These are phyloP conservation scores for Puffinus mauretanicus DNA, from an alignment of 2,113 vertebrate genomes.

Conservation along the genomic window DNA sequence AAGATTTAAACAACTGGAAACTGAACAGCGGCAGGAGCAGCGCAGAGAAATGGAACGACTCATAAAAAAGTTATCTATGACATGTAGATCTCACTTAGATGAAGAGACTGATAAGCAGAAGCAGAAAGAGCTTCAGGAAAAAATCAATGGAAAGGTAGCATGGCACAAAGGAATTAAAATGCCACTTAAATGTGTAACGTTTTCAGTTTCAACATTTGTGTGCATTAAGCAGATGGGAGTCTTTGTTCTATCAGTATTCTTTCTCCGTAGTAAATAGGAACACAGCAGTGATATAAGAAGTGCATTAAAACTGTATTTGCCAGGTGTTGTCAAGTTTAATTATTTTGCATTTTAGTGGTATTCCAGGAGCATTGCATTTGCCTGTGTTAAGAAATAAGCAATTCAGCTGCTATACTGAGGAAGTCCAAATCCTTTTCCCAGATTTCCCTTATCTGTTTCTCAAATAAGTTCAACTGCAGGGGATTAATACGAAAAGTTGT, in stretches of 20 bases:
- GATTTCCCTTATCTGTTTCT: neutral
- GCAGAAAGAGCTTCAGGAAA: slow-evolving; percentile 88
- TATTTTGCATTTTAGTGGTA: neutral
- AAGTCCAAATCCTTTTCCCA: neutral
- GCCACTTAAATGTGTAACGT: neutral
- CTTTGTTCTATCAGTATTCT: neutral
- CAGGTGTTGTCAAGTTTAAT: neutral
- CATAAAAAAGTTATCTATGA: slow-evolving; percentile 92
- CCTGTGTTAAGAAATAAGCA: neutral
- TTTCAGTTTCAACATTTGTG: neutral
- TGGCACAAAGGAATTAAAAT: neutral
- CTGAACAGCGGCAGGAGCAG: slow-evolving; percentile 91
- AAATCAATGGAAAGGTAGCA: slow-evolving; percentile 89
- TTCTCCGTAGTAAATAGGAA: neutral
- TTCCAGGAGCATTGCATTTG: neutral
- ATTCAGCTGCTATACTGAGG: neutral
- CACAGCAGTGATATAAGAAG: neutral
- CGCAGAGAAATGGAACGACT: slow-evolving; percentile 91
- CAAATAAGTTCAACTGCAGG: neutral
- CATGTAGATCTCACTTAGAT: slow-evolving; percentile 90
- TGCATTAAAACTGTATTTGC: neutral
- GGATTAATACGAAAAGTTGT: neutral
- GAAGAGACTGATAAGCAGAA: slow-evolving; percentile 85
- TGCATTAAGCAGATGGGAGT: neutral
- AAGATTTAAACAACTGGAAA: slow-evolving; percentile 95